Conservation (phyloP, 1,140 invertebrate genomes). For the Cylas formicarius region DNA sequence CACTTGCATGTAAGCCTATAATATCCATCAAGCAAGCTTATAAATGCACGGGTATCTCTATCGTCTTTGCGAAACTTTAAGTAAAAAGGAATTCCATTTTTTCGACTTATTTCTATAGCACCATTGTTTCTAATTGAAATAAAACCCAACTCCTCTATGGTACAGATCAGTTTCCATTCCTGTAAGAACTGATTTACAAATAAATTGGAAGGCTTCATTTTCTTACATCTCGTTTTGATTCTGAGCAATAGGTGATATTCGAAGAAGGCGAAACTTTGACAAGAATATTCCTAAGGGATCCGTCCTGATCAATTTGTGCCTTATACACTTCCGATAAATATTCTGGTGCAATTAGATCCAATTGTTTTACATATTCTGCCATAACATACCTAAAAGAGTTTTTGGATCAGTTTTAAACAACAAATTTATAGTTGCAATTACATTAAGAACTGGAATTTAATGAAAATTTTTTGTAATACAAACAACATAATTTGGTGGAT, state of each 20-base stretch:
- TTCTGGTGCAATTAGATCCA: slow-evolving; percentile 68
- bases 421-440: too few species aligned
- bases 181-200: slow-evolving; percentile 14
- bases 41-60: slow-evolving; percentile 68
- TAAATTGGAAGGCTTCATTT: not conserved
- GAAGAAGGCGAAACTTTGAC: slow-evolving; percentile 66
- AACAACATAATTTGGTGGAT: too few species aligned
- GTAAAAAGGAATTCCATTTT: slow-evolving; percentile 70
- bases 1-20: slow-evolving; percentile 81
- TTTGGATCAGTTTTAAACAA: not conserved
- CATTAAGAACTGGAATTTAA: too few species aligned
- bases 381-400: slow-evolving; percentile 55
- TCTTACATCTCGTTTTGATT: slow-evolving; percentile 54
- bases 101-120: slow-evolving; percentile 68
- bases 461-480: too few species aligned
- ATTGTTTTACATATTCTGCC: slow-evolving; percentile 68
- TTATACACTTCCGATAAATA: slow-evolving; percentile 73
- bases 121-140: slow-evolving; percentile 62
- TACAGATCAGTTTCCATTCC: slow-evolving; percentile 66
- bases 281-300: slow-evolving; percentile 50
- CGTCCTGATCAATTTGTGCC: slow-evolving; percentile 56
- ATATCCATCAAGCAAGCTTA: slow-evolving; percentile 79
- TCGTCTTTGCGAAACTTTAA: slow-evolving; percentile 57
- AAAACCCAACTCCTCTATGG: slow-evolving; percentile 75
- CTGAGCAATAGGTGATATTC: slow-evolving; percentile 55